Conservation (phyloP, 2,797 vertebrate genomes). For the Peromyscus aztecus region DNA sequence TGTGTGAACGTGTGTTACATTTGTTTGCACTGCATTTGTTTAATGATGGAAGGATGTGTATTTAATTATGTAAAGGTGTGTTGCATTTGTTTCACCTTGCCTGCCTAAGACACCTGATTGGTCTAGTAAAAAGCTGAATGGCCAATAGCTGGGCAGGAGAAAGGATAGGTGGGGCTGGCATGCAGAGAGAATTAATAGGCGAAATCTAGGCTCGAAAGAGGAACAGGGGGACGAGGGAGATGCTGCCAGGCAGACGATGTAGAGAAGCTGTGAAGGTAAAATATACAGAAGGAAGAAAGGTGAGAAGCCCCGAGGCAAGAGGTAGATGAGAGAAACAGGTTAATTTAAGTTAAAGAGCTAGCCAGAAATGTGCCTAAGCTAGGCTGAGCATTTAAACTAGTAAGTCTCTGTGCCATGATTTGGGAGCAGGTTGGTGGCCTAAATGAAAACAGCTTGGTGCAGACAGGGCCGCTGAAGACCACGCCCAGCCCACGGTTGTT, state of each 20-base stretch:
- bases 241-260: neutral
- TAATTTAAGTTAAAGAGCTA: neutral
- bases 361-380: neutral
- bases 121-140: neutral
- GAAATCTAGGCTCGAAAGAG: neutral
- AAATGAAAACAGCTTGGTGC: neutral
- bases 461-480: neutral
- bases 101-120: neutral
- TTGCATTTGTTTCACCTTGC: neutral
- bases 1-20: no score
- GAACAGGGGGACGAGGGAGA: neutral
- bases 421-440: neutral
- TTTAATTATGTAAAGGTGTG: neutral
- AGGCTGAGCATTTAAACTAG: neutral
- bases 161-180: neutral
- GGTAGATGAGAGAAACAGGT: neutral
- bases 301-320: accelerated
- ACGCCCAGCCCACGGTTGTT: neutral
- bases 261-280: neutral
- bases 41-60: no score
- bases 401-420: neutral
- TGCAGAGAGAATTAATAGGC: neutral
- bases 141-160: neutral
- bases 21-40: neutral
- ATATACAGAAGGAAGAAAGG: neutral